These are phyloP conservation scores for Rhopalosiphum nymphaeae DNA, from an alignment of 2,888 invertebrate genomes.

Conservation along the genomic window DNA sequence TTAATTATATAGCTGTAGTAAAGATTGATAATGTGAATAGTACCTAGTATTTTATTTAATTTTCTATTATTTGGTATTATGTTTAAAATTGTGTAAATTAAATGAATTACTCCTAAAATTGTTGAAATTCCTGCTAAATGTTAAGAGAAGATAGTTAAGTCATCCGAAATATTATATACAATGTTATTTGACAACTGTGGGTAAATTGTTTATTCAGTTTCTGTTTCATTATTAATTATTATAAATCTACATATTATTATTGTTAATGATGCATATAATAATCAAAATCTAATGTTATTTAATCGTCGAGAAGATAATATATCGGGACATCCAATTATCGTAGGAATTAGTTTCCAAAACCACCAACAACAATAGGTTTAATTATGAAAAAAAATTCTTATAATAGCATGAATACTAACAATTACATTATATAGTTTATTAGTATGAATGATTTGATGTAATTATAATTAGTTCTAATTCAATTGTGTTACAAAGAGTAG, in stretches of 20 bases:
- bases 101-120: too few relatives aligned
- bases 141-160: conserved; percentile 7
- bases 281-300: conserved; percentile 88
- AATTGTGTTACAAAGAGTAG: conserved; percentile 79
- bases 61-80: too few relatives aligned
- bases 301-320: conserved; percentile 86
- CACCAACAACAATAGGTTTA: conserved; percentile 82
- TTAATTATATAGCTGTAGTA: too few relatives aligned
- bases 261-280: conserved; percentile 80
- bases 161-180: neutral
- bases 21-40: too few relatives aligned
- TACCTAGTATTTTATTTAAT: too few relatives aligned
- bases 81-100: neutral
- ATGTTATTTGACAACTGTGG: conserved; percentile 12
- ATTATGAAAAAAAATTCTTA: conserved; percentile 86
- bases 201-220: conserved; percentile 33
- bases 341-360: conserved; percentile 82
- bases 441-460: conserved; percentile 70
- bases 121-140: conserved; percentile 71
- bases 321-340: conserved; percentile 84
- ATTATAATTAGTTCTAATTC: conserved; percentile 80
- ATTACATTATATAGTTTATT: conserved; percentile 85
- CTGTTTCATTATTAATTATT: conserved; percentile 26
- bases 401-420: conserved; percentile 84
- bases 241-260: conserved; percentile 75